Evolutionary conservation across 2,888 invertebrate genomes (phyloP).

Genomic region (Corythucha ciliata): DNA sequence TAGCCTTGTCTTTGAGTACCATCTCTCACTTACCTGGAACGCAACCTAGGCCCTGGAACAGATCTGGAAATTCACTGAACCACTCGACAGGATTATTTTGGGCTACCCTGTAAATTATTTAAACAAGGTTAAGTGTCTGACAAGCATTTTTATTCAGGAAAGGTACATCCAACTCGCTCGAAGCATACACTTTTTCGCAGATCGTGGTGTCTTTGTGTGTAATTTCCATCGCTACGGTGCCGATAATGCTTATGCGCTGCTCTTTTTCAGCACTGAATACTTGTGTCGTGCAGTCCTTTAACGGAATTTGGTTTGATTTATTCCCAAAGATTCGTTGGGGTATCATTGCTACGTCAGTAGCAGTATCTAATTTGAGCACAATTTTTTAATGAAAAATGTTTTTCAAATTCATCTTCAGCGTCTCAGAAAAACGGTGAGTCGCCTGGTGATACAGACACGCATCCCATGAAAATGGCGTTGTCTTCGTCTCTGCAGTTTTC

Average conservation of each 20-base stretch:
- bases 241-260: background rate
- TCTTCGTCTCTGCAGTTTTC: too few species aligned
- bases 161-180: slow-evolving; percentile 3
- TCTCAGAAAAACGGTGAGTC: too few species aligned
- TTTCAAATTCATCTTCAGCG: too few species aligned
- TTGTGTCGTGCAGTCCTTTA: background rate
- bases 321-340: background rate
- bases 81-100: background rate
- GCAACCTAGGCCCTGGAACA: background rate
- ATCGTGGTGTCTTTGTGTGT: background rate
- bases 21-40: background rate
- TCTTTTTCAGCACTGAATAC: slow-evolving; percentile 5
- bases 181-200: background rate
- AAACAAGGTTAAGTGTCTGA: background rate
- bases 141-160: slow-evolving; percentile 5
- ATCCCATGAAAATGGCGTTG: too few species aligned
- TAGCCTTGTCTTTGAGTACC: background rate
- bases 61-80: background rate
- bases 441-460: too few species aligned
- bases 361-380: background rate
- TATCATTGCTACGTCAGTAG: slow-evolving; percentile 8
- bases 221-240: background rate
- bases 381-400: too few species aligned
- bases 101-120: background rate
- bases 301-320: background rate